Evolutionary conservation across 2,888 invertebrate species (phyloP), one percentile per base, ranked within the genome.

Genomic region (Lumbricus terrestris): DNA sequence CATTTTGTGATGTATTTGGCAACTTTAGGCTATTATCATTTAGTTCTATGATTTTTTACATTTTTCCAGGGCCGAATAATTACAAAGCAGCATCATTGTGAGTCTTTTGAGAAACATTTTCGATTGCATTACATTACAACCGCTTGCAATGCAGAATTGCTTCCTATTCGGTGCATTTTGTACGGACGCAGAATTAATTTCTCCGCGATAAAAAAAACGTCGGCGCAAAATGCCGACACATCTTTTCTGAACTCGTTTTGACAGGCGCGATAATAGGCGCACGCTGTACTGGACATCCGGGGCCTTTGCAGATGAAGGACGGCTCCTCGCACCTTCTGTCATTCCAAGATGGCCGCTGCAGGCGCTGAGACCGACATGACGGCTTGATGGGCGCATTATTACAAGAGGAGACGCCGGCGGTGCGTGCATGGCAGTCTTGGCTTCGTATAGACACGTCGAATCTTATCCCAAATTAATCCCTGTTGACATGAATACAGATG

Each of bases 401-500:
- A 83, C 35, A 83, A 18, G 83, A 83, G 83, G 83, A 83, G 20
- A 83, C 54, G 83, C n/a, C 83, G 8, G 83, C 8, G n/a, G n/a
- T 35, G 83, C 83, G 35, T 35, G 35, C 35, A 20, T 34, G 20
- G 83, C 33, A 33, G 16, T 15, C 83, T 34, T 18, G 83, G 18
- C 16, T 83, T 83, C 33, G 34, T 35, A 83, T 83, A n/a, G n/a
- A 33, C 83, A 35, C 35, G 33, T 83, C 83, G 34, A 83, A 83
- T 83, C 83, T 83, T 83, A 83, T 83, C 83, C 83, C 83, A 83
- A 83, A 83, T 83, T 83, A 83, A 83, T 83, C 83, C 83, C 83
- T 35, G 35, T 35, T 83, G 83, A 83, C 83, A 35, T 83, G 83
- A 83, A 83, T 83, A 83, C 83, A 83, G 83, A 83, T 83, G 83